Conservation (phyloP, 1,140 invertebrate species). For the Trichoplusia ni region DNA sequence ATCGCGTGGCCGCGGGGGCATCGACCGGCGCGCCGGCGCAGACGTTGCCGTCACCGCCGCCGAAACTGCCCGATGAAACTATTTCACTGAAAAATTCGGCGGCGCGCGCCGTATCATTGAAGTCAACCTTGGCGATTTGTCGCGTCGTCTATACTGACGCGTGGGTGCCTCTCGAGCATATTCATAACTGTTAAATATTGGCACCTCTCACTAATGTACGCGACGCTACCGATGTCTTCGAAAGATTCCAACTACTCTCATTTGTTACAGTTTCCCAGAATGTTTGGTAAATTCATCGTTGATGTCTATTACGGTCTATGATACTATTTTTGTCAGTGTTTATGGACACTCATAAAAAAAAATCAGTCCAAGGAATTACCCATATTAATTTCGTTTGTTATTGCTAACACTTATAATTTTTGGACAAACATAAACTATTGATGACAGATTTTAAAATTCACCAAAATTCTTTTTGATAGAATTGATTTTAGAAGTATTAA, state of each 20-base stretch:
- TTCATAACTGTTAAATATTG: constrained; percentile 69
- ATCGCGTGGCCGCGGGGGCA: constrained; percentile 66
- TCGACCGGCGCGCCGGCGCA: constrained; percentile 65
- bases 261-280: constrained; percentile 14
- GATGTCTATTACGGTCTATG: neutral
- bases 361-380: too few species aligned
- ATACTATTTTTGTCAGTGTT: neutral
- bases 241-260: constrained; percentile 12
- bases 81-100: constrained; percentile 78
- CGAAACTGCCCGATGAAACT: constrained; percentile 68
- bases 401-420: too few species aligned
- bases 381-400: too few species aligned
- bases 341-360: too few species aligned
- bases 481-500: too few species aligned
- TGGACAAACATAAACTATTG: too few species aligned
- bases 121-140: constrained; percentile 75
- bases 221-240: constrained; percentile 3
- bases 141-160: constrained; percentile 69
- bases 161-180: constrained; percentile 67
- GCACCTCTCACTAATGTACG: constrained; percentile 52
- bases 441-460: too few species aligned
- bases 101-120: constrained; percentile 71
- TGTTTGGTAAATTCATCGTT: constrained; percentile 13
- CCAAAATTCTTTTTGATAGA: too few species aligned
- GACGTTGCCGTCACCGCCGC: constrained; percentile 68